Conservation (phyloP, 2,888 invertebrate genomes). For the Galeopsomyia nigrocyanea region DNA sequence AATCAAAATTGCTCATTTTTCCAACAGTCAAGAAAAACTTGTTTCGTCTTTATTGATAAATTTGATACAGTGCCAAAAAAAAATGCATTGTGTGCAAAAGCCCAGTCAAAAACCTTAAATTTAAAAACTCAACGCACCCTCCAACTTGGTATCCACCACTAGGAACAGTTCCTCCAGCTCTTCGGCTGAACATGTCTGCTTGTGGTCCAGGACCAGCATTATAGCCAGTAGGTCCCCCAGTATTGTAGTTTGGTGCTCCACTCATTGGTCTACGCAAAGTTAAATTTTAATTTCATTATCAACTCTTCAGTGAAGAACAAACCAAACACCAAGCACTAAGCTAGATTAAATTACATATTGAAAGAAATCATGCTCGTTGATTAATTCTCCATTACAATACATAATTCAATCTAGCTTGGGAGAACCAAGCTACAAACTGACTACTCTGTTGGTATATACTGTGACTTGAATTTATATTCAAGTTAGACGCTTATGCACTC, state of each 20-base stretch:
- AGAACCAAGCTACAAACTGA: constrained; percentile 45
- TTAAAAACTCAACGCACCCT: constrained; percentile 59
- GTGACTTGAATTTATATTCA: not conserved
- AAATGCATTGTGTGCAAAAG: too few relatives aligned
- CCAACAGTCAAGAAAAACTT: too few relatives aligned
- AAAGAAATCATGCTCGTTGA: not conserved
- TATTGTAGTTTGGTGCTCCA: constrained; percentile 64
- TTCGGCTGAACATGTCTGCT: constrained; percentile 67
- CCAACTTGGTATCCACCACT: constrained; percentile 66
- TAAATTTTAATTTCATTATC: constrained; percentile 35
- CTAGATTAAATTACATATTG: constrained; percentile 26
- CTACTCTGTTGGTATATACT: constrained; percentile 5
- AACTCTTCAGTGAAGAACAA: constrained; percentile 1
- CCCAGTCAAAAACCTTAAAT: too few relatives aligned
- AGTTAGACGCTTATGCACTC: too few relatives aligned
- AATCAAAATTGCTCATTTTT: too few relatives aligned
- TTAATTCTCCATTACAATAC: constrained; percentile 1
- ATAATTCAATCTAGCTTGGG: constrained; percentile 32
- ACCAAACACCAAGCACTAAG: not conserved
- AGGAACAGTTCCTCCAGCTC: constrained; percentile 65
- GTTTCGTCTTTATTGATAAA: too few relatives aligned
- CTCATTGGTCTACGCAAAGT: constrained; percentile 62
- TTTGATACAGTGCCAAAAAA: too few relatives aligned
- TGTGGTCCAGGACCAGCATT: constrained; percentile 66
- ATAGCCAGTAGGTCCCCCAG: constrained; percentile 59